Evolutionary conservation across 1,140 invertebrate genomes (phyloP), one percentile per base, ranked within the genome.

Genomic region (Solenopsis invicta): DNA sequence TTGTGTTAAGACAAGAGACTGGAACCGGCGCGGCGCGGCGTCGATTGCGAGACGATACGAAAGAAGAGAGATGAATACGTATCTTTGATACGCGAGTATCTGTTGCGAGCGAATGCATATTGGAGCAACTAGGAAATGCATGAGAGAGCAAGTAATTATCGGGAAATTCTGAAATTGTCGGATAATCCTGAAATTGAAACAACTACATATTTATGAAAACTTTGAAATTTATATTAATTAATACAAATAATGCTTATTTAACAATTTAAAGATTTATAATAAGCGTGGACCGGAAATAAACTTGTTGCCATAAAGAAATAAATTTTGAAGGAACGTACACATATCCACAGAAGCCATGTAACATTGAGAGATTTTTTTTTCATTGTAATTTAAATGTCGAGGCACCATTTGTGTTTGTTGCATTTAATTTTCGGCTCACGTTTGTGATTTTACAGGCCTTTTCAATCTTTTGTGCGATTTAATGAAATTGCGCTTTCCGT

Each of bases 381-480:
- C 6, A n/a, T 45, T 45, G 18, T 29, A 16, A 24, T 80, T 52
- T 54, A 37, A 50, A 69, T 9, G n/a, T n/a, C 12, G 45, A 48
- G n/a, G 1, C 10, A 48, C 4, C 13, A n/a, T 64, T 45, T 37
- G 5, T 12, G 29, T 69, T 37, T 13, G 24, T 64, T 45, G 29
- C 62, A 41, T 54, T 29, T 52, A 69, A 71, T 56, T 69, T 81
- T 54, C 21, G n/a, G 10, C 34, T 29, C 12, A 48, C n/a, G 18
- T 62, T 45, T 62, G 56, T 34, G 48, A 52, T n/a, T 37, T 52
- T 37, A 41, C 62, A 13, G 6, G 18, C 1, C 12, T 5, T 24
- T 69, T 54, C 34, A 41, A 45, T 71, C 34, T 71, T 74, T 82
- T 59, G 16, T 59, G 29, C 2, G 18, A 9, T 48, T 82, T 82